phyloP scores from a whole-genome alignment of 2,797 vertebrate species.

The Ptychobarbus kaznakovi region DNA sequence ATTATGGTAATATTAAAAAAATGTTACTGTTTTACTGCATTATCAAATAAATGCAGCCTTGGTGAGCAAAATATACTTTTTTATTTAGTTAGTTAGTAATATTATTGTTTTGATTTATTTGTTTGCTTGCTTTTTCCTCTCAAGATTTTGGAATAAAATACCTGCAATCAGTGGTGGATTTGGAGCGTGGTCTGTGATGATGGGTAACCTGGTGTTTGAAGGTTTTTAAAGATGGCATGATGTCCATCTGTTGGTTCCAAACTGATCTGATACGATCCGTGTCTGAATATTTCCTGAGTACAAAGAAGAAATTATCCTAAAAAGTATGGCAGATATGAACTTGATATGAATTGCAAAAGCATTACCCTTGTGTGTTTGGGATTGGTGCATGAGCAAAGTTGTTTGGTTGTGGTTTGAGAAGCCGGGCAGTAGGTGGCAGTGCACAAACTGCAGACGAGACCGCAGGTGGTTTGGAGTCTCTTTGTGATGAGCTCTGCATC shows the following conservation, averaged over 20 bases:
- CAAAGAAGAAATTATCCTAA: not conserved
- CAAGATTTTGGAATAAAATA: conserved; percentile 40
- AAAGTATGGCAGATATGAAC: not conserved
- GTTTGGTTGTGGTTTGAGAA: conserved; percentile 64
- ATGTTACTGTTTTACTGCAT: not conserved
- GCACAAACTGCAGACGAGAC: conserved; percentile 39
- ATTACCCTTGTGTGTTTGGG: conserved; percentile 40
- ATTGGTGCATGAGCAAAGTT: conserved; percentile 22
- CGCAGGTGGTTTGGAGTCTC: conserved; percentile 37
- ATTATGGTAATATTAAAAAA: not conserved
- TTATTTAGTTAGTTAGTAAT: not conserved
- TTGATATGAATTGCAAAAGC: not conserved
- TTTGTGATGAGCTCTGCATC: conserved; percentile 29
- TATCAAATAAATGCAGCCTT: not conserved
- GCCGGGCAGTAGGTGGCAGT: conserved; percentile 72
- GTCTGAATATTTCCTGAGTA: conserved; percentile 59
- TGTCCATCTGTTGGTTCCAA: conserved; percentile 44
- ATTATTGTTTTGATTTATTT: not conserved
- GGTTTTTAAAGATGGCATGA: conserved; percentile 42
- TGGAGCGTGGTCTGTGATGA: conserved; percentile 58
- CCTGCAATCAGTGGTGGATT: conserved; percentile 64
- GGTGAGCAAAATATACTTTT: not conserved
- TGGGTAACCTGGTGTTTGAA: conserved; percentile 31
- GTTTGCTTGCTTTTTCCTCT: not conserved
- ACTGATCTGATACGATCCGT: conserved; percentile 28